Evolutionary conservation across 2,113 vertebrate genomes (phyloP).

Genomic region (Polypterus bichir): DNA sequence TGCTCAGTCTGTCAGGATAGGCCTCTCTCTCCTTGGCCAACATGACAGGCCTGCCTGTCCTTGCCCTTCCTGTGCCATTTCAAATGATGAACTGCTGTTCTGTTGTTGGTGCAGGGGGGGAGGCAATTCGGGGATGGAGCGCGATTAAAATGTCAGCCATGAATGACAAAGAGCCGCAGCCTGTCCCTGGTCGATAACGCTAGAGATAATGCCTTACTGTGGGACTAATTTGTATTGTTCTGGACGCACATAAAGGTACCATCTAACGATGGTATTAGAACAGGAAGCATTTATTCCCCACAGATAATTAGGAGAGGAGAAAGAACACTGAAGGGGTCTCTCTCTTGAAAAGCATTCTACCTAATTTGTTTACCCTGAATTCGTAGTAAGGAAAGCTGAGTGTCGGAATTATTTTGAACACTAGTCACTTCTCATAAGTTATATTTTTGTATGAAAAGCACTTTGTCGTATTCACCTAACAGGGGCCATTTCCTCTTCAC

Average conservation of each 20-base stretch:
- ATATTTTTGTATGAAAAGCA: too few relatives aligned
- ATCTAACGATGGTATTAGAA: constrained; percentile 5
- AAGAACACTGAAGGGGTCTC: neutral
- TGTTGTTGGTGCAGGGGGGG: constrained; percentile 36
- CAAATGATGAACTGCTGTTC: constrained; percentile 77
- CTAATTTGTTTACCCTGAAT: constrained; percentile 18
- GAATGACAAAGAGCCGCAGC: constrained; percentile 68
- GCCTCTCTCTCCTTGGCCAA: constrained; percentile 58
- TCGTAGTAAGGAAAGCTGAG: too few relatives aligned
- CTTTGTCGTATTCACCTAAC: too few relatives aligned
- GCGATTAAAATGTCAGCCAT: constrained; percentile 72
- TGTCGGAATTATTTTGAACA: too few relatives aligned
- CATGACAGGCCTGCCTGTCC: constrained; percentile 51
- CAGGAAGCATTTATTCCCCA: constrained; percentile 5
- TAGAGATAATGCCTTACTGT: constrained; percentile 69
- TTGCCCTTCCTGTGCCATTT: constrained; percentile 66
- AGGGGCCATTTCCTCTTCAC: too few relatives aligned
- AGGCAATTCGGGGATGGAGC: constrained; percentile 43
- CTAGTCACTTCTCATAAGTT: too few relatives aligned
- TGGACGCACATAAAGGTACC: neutral
- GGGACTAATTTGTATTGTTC: constrained; percentile 39
- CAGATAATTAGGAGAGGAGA: constrained; percentile 12
- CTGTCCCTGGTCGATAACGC: constrained; percentile 59
- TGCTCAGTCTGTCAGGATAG: constrained; percentile 80
- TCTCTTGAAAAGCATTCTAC: constrained; percentile 14